Percentiles rank a stretch among this genome's conserved stretches.
Conservation (phyloP, 2,797 vertebrate species). For the Muraenolepis orangiensis region DNA sequence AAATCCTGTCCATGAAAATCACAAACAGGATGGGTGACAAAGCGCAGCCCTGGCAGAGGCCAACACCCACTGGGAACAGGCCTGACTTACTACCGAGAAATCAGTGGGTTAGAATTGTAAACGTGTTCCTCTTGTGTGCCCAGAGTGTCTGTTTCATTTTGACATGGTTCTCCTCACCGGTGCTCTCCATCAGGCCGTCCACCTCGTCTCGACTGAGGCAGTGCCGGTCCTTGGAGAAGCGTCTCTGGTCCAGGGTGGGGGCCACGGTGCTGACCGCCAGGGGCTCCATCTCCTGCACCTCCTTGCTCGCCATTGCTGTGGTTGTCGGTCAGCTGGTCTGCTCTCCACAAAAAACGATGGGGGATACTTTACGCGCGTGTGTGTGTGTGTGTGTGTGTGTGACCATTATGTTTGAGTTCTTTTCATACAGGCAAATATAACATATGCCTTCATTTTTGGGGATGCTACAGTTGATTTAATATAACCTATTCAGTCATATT, state of each 20-base stretch:
- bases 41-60: too few species aligned
- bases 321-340: neutral
- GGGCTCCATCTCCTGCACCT: constrained; percentile 50
- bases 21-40: too few species aligned
- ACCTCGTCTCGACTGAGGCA: constrained; percentile 65
- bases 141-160: neutral
- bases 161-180: constrained; percentile 51
- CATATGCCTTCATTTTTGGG: neutral
- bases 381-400: constrained; percentile 1
- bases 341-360: neutral
- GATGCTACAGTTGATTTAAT: neutral
- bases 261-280: constrained; percentile 22
- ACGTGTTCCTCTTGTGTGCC: neutral
- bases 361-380: neutral
- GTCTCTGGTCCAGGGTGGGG: constrained; percentile 48
- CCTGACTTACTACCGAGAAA: too few species aligned
- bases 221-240: constrained; percentile 46
- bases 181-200: constrained; percentile 63
- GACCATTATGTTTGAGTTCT: neutral
- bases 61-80: too few species aligned
- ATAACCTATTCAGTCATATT: neutral
- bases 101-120: neutral
- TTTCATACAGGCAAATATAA: neutral
- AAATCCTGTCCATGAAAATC: too few species aligned
- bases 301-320: constrained; percentile 50